Evolutionary conservation across 1,140 invertebrate genomes (phyloP), one percentile per base, ranked within the genome.

Genomic region (Wasmannia auropunctata): DNA sequence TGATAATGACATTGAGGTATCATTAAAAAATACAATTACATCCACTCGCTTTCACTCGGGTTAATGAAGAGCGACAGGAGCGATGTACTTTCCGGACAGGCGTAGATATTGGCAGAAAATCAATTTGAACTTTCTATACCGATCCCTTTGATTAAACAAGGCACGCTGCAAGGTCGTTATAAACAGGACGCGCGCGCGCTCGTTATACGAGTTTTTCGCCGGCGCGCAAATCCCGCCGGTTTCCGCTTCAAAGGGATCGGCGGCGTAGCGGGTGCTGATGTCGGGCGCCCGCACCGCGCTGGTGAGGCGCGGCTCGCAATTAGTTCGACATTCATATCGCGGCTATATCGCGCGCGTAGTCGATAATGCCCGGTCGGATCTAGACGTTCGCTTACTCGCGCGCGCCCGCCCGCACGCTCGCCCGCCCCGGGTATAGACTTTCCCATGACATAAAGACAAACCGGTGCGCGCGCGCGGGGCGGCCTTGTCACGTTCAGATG

Each of bases 401-500:
- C n/a, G n/a, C n/a, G n/a, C n/a, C n/a, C n/a, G n/a, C n/a, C n/a
- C n/a, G n/a, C n/a, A n/a, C n/a, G n/a, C n/a, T n/a, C 19, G n/a
- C n/a, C n/a, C n/a, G n/a, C 49, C 60, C 43, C 28, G n/a, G 28
- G 56, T 69, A 87, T 69, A 90, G 91, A 93, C 90, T 93, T 93
- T 93, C 92, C 92, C 93, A 93, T 92, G 93, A 83, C 93, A 92
- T 93, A 92, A 93, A 92, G 93, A 93, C 92, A 93, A 94, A 93
- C 92, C 89, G 88, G 88, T 11, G 60, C n/a, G 25, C 58, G 91
- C 93, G 86, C 84, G 60, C 81, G 60, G 89, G 86, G 90, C 90
- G 90, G 92, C 92, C 92, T 92, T 94, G 93, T 94, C 93, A 94
- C 91, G 91, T 92, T 93, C 94, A 94, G 94, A 92, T 87, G 91